These are phyloP conservation scores for Formicarius rufipectus DNA, from an alignment of 2,113 vertebrate species.

Conservation along the genomic window DNA sequence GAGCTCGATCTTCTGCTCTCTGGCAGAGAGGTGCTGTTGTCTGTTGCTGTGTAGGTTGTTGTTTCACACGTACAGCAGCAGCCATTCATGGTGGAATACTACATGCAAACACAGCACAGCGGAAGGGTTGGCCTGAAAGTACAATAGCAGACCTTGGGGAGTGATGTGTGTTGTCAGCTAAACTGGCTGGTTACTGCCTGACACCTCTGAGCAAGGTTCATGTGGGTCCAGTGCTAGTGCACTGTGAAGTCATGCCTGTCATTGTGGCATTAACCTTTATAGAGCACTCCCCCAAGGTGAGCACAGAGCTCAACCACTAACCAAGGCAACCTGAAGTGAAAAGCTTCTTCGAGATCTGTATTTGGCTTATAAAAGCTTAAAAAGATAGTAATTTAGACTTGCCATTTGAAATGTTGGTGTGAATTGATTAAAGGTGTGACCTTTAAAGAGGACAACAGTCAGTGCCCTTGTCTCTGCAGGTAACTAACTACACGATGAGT, in stretches of 20 bases:
- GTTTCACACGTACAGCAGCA: neutral
- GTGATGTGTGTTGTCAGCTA: neutral
- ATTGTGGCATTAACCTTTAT: neutral
- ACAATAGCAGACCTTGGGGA: neutral
- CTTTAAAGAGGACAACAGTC: neutral
- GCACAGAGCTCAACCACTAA: neutral
- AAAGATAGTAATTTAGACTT: neutral
- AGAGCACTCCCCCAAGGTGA: neutral
- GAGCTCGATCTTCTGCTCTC: neutral
- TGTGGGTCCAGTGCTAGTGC: rapidly evolving
- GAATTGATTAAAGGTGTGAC: neutral
- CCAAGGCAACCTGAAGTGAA: neutral
- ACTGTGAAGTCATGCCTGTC: rapidly evolving
- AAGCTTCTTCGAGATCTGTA: neutral
- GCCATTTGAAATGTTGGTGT: neutral
- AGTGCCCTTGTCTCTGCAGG: neutral
- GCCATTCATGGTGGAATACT: neutral
- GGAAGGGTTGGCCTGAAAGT: neutral
- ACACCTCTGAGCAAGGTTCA: neutral
- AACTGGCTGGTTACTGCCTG: neutral
- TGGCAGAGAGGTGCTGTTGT: neutral
- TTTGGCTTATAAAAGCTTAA: neutral
- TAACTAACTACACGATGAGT: neutral
- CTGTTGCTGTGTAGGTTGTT: neutral
- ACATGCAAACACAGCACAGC: neutral